A percentile compares a stretch with the other conserved stretches of the same genome.
Conservation (phyloP, 1,140 invertebrate genomes). For the Acyrthosiphon pisum region DNA sequence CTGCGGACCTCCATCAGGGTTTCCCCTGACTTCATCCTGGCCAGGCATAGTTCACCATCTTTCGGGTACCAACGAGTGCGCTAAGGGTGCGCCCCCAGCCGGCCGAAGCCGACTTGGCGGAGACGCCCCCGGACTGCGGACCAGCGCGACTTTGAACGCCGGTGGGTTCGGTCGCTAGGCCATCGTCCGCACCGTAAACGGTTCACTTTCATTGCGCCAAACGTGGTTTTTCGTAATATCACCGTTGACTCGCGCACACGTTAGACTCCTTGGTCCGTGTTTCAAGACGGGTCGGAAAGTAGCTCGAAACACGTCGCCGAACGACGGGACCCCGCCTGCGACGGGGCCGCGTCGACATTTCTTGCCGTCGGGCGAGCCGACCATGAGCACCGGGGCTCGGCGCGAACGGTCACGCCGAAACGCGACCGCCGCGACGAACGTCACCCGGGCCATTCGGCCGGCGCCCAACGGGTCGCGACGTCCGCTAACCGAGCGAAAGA, state of each 20-base stretch:
- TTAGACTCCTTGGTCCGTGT: slow-evolving; percentile 93
- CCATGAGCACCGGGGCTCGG: slow-evolving; percentile 54
- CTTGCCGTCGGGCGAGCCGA: slow-evolving; percentile 63
- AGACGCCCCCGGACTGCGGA: background rate
- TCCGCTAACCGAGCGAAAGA: background rate
- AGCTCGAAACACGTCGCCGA: slow-evolving; percentile 70
- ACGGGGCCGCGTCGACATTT: slow-evolving; percentile 63
- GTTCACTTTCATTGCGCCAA: slow-evolving; percentile 74
- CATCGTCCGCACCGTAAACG: slow-evolving; percentile 39
- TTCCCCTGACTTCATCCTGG: slow-evolving; percentile 86
- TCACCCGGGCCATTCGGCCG: slow-evolving; percentile 14
- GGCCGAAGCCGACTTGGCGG: slow-evolving; percentile 23
- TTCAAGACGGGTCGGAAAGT: slow-evolving; percentile 87
- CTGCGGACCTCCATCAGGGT: slow-evolving; percentile 83
- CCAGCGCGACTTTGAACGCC: slow-evolving; percentile 42
- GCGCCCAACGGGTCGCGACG: background rate
- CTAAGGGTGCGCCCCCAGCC: slow-evolving; percentile 71
- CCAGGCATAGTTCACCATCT: slow-evolving; percentile 91
- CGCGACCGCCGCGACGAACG: slow-evolving; percentile 16
- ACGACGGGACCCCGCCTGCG: slow-evolving; percentile 64
- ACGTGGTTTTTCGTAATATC: background rate
- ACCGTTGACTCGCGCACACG: slow-evolving; percentile 61
- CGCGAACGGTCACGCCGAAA: background rate
- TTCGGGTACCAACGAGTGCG: slow-evolving; percentile 82
- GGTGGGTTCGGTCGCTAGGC: slow-evolving; percentile 37